phyloP scores from a whole-genome alignment of 2,888 invertebrate genomes.

The Machimus atricapillus region DNA sequence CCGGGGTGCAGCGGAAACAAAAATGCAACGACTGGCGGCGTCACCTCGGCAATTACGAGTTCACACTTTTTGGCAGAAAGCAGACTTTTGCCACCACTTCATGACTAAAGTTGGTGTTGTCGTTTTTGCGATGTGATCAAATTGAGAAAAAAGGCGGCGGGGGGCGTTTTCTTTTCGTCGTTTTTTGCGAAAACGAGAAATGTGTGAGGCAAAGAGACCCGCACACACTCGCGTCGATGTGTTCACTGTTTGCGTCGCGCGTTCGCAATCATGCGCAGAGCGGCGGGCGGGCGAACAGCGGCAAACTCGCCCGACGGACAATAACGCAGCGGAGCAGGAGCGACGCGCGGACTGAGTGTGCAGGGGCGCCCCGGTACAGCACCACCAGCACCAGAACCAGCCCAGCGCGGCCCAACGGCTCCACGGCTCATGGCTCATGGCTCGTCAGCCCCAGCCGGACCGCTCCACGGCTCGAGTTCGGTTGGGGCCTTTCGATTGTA shows the following conservation, averaged over 20 bases:
- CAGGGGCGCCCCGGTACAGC: background rate
- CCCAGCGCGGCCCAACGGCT: background rate
- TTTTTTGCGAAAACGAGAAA: background rate
- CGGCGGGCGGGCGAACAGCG: background rate
- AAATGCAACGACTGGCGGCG: constrained; percentile 19
- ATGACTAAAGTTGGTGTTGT: background rate
- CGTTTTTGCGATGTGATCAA: background rate
- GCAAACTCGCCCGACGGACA: background rate
- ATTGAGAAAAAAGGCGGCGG: background rate
- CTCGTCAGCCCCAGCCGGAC: background rate
- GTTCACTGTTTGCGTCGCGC: too few relatives aligned
- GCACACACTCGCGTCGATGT: constrained; percentile 1
- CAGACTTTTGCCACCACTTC: background rate
- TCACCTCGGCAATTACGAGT: constrained; percentile 22
- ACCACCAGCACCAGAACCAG: background rate
- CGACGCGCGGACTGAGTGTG: background rate
- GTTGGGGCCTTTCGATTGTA: constrained; percentile 12
- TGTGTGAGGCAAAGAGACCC: background rate
- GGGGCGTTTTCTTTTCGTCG: background rate
- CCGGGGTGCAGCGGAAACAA: background rate
- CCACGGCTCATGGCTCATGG: background rate
- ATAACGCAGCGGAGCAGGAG: background rate
- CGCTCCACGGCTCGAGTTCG: background rate
- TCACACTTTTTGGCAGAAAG: constrained; percentile 23
- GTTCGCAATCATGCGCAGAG: constrained; percentile 13